These are phyloP conservation scores for Drosophila meridionalis DNA, from an alignment of 2,888 invertebrate species.

Conservation along the genomic window DNA sequence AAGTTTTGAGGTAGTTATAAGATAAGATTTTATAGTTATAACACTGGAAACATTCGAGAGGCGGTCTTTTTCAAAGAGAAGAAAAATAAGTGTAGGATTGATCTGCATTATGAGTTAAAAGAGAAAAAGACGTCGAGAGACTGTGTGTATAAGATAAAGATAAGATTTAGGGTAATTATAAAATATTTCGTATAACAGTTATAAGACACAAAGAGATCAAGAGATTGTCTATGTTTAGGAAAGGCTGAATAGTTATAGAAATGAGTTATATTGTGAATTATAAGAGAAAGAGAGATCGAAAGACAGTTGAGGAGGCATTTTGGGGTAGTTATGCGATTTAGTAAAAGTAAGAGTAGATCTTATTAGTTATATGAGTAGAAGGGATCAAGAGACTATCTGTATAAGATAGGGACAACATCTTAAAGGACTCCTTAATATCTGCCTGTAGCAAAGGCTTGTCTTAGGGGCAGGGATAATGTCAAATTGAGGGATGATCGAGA, in stretches of 20 bases:
- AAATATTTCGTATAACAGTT: neutral
- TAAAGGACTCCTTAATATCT: neutral
- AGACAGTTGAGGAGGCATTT: neutral
- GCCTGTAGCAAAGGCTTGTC: neutral
- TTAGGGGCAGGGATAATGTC: neutral
- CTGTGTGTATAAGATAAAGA: neutral
- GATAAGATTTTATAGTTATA: neutral
- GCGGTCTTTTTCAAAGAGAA: too few relatives aligned
- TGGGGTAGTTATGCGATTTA: too few relatives aligned
- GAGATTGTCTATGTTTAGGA: neutral
- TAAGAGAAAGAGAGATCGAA: neutral
- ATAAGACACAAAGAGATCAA: neutral
- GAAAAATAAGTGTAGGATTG: too few relatives aligned
- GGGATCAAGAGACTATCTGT: neutral
- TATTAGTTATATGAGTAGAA: neutral
- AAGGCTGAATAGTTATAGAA: neutral
- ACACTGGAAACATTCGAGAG: too few relatives aligned
- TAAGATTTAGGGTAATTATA: neutral
- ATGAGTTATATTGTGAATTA: neutral
- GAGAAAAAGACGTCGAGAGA: neutral
- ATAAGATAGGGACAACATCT: neutral
- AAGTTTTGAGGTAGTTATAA: neutral
- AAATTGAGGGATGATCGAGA: constrained; percentile 1
- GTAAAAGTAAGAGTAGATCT: neutral
- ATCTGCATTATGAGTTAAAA: neutral